A percentile compares a stretch with the other conserved stretches of the same genome.
These are phyloP conservation scores for Leuciscus idus DNA, from an alignment of 2,113 vertebrate genomes.

Conservation along the genomic window DNA sequence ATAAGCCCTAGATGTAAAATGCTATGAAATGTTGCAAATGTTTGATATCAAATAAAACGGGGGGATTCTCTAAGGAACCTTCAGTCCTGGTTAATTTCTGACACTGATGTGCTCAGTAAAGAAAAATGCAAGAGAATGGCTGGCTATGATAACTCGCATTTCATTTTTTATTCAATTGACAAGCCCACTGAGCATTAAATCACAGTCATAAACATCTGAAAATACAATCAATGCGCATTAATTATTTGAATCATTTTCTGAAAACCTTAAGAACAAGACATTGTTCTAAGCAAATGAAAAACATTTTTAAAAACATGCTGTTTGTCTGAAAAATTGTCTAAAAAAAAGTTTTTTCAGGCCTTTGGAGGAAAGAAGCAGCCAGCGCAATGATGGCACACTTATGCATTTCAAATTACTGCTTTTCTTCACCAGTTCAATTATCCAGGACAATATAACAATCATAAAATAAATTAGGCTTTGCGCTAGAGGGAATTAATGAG, in stretches of 20 bases:
- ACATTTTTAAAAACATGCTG: neutral
- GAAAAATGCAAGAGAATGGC: neutral
- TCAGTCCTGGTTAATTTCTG: neutral
- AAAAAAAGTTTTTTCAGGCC: neutral
- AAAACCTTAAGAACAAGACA: neutral
- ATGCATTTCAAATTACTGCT: constrained; percentile 44
- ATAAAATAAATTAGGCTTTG: constrained; percentile 35
- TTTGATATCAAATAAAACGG: neutral
- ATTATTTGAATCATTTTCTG: constrained; percentile 19
- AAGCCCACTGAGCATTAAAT: neutral
- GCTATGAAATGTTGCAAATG: neutral
- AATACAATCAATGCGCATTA: constrained; percentile 19
- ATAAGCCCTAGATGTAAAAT: neutral
- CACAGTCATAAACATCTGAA: constrained; percentile 24
- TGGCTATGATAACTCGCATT: constrained; percentile 1
- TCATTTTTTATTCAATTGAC: constrained; percentile 4
- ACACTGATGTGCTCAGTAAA: neutral
- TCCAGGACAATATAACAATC: constrained; percentile 32
- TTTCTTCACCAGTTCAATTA: constrained; percentile 50
- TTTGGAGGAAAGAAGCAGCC: constrained; percentile 20
- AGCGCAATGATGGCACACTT: constrained; percentile 16
- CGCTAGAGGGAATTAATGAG: constrained; percentile 37
- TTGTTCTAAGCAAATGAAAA: neutral
- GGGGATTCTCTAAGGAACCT: neutral
- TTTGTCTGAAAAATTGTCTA: neutral